Evolutionary conservation across 2,797 vertebrate genomes (phyloP).

Genomic region (Naso thynnoides): DNA sequence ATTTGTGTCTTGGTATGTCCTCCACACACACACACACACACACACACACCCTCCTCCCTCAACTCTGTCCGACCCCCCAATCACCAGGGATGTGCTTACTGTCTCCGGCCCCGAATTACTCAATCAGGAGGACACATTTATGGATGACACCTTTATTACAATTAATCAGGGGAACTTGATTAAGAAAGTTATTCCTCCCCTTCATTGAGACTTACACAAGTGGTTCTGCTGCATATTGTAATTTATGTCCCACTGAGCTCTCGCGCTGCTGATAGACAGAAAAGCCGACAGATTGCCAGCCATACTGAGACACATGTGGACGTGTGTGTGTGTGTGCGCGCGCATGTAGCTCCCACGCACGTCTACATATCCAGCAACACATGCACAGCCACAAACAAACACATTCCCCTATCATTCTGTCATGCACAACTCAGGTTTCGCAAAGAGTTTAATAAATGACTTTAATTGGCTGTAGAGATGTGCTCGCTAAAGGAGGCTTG

Average conservation of each 20-base stretch:
- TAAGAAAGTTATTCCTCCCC: conserved; percentile 90
- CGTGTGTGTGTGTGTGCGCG: conserved; percentile 29
- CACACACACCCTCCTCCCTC: background rate
- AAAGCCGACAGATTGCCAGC: conserved; percentile 76
- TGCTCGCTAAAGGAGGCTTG: conserved; percentile 65
- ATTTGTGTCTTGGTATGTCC: conserved; percentile 87
- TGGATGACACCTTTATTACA: conserved; percentile 92
- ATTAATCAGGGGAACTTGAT: conserved; percentile 93
- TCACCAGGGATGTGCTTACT: conserved; percentile 88
- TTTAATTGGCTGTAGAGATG: conserved; percentile 81
- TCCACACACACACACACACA: conserved; percentile 45
- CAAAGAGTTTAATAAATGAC: conserved; percentile 80
- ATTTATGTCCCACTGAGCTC: conserved; percentile 81
- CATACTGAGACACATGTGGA: conserved; percentile 72
- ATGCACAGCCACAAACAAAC: conserved; percentile 64
- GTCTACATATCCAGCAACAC: conserved; percentile 43
- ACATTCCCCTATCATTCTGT: conserved; percentile 70
- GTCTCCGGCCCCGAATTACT: conserved; percentile 89
- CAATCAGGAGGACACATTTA: conserved; percentile 90
- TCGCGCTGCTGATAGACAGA: conserved; percentile 72
- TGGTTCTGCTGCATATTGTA: conserved; percentile 77
- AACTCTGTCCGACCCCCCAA: conserved; percentile 78
- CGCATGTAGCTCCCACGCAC: conserved; percentile 19
- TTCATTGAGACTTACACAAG: conserved; percentile 81
- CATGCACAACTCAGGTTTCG: conserved; percentile 71